Base-by-base conservation (phyloP, 2,888 invertebrate genomes). In the Drosophila meridiana region DNA sequence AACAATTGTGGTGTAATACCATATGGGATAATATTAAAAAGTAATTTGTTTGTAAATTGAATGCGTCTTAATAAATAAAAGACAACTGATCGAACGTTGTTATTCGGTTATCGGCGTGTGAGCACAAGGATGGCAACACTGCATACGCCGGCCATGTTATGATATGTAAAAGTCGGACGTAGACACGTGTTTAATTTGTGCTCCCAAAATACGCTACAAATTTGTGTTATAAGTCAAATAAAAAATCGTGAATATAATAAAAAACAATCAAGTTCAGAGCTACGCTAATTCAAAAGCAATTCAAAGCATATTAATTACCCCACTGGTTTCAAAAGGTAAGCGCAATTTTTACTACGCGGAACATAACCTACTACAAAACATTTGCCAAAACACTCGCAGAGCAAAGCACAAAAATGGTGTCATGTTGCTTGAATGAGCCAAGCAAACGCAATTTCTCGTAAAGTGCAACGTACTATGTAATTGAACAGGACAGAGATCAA, bases 161-260 rank as follows among this genome's bases (percentile, higher is more conserved):
- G 88, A 83, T 85, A 89, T 83, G 82, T 78, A 86, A 84, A 91
- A 91, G 82, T 80, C 84, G 78, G 86, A 82, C 88, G 80, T 88
- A 89, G 92, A 92, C 92, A 92, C 92, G 92, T 92, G 92, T 92
- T 92, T 92, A 92, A 92, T 83, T 86, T 72, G 86, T 77, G 76
- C 71, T 80, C 78, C 71, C 45, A 61, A 76, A 77, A 53, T 58
- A 62, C 69, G 58, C 69, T 69, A 34, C 36, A 73, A 56, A 56
- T 67, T 69, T 47, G 70, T 66, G 56, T 70, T 62, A 81, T 67
- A 48, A 70, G 40, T 62, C 48, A 69, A 69, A 66, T 52, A 68
- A 69, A 69, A 79, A 58, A 0, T 38, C 60, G 62, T 63, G 66
- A 78, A 88, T 73, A 80, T 62, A 55, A 63, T 58, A 52, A 64